These are phyloP conservation scores for Canis aureus DNA, from an alignment of 2,113 vertebrate genomes.

Conservation along the genomic window DNA sequence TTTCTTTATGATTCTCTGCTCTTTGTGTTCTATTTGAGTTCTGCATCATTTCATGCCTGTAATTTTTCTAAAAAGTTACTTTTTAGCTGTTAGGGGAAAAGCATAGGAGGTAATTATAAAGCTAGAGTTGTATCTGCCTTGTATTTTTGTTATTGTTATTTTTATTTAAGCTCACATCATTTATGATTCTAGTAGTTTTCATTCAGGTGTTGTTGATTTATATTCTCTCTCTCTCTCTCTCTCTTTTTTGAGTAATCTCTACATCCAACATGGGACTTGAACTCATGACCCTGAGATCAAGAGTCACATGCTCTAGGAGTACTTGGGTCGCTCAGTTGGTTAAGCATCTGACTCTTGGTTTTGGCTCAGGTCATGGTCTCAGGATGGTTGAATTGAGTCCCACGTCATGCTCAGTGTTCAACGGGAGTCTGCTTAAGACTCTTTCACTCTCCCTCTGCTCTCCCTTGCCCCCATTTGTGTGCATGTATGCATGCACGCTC, in stretches of 20 bases:
- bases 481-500: neutral
- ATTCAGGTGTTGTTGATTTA: neutral
- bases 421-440: neutral
- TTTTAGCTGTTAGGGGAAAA: neutral
- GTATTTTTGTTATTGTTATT: conserved; percentile 22
- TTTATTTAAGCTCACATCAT: neutral
- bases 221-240: neutral
- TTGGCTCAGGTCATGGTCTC: neutral
- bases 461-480: neutral
- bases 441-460: neutral
- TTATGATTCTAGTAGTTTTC: conserved; percentile 19
- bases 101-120: neutral
- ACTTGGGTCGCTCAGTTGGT: neutral
- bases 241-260: neutral
- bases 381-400: neutral
- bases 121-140: neutral
- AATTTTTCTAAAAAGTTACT: conserved; percentile 41
- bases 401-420: neutral
- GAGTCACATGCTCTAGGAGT: neutral
- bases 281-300: neutral
- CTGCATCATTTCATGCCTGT: conserved; percentile 24
- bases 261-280: neutral
- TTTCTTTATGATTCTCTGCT: conserved; percentile 1
- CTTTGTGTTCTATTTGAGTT: neutral
- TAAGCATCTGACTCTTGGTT: neutral